Evolutionary conservation across 2,113 vertebrate species (phyloP).

Genomic region (Psephotus haematonotus): DNA sequence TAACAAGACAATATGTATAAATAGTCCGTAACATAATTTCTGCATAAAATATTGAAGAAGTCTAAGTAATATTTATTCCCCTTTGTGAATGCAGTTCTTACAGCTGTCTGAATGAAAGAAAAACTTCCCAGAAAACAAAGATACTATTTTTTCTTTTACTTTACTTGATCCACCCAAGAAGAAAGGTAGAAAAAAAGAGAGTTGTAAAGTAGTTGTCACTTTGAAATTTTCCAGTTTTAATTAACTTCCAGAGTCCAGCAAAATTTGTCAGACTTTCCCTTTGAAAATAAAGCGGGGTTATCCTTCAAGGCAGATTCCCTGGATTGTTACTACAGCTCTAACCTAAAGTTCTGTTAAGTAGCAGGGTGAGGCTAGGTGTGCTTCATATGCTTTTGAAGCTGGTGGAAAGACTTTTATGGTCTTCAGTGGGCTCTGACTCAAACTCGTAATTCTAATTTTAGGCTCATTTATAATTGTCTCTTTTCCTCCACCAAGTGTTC

Average conservation of each 20-base stretch:
- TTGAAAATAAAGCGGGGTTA: background rate
- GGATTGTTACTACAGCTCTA: background rate
- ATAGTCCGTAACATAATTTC: background rate
- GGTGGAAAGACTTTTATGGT: background rate
- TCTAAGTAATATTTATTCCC: background rate
- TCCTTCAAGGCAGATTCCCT: background rate
- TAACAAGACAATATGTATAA: background rate
- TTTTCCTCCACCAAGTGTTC: background rate
- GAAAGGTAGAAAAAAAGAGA: background rate
- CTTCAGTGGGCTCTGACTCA: background rate
- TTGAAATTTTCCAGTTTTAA: conserved; percentile 66
- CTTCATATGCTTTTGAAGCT: background rate
- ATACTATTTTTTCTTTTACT: background rate
- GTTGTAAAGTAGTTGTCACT: background rate
- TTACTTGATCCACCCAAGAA: conserved; percentile 4
- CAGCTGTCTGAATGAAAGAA: background rate
- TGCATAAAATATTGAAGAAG: background rate
- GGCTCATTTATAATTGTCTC: background rate
- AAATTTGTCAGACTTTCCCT: background rate
- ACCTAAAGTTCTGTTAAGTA: background rate
- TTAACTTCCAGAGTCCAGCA: conserved; percentile 41
- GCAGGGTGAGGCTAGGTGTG: background rate
- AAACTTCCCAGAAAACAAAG: background rate
- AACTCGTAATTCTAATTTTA: background rate
- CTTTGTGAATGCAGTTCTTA: background rate